Evolutionary conservation across 2,888 invertebrate genomes (phyloP), one percentile per base, ranked within the genome.

Genomic region (Cataglyphis livida): DNA sequence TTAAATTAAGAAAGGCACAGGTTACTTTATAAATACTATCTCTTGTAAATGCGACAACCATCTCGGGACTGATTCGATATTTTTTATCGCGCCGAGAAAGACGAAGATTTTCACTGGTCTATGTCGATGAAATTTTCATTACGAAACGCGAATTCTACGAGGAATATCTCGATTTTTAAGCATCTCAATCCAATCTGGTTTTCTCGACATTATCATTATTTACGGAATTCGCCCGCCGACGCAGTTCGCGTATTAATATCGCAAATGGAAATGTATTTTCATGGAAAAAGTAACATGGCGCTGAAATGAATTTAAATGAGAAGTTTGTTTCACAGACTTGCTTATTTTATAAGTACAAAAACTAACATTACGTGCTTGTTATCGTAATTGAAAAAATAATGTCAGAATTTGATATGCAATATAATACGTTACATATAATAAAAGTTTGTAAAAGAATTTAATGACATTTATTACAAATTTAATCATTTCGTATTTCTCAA

Each of bases 1-100:
- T 91, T 91, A 89, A 87, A 87, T 79, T 83, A 73, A 87, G 85
- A 83, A 68, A 71, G 44, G 75, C 65, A 38, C 44, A n/a, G 61
- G 81, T 12, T 41, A 9, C 15, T 65, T 65, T 65, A 44, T 44
- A 65, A 44, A 65, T 65, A 9, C 28, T 21, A 64, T 6, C n/a
- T 35, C 44, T 62, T 64, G 35, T 41, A 74, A 76, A 12, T n/a
- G 38, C 51, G 38, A 57, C 54, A 66, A 66, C 25, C 41, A n/a
- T 54, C 54, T 54, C 38, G 9, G 18, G 51, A 38, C 18, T 18
- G 25, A 18, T n/a, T 61, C 59, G 10, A 1, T 54, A 4, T 38
- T 18, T 38, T 38, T 54, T 66, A 35, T 65, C 12, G 10, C 15
- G 18, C 1, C 15, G 38, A 57, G 10, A 54, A 65, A 61, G 10